Percentiles rank a stretch among this genome's conserved stretches.
phyloP scores from a whole-genome alignment of 2,888 invertebrate genomes.

The Acheta domesticus region DNA sequence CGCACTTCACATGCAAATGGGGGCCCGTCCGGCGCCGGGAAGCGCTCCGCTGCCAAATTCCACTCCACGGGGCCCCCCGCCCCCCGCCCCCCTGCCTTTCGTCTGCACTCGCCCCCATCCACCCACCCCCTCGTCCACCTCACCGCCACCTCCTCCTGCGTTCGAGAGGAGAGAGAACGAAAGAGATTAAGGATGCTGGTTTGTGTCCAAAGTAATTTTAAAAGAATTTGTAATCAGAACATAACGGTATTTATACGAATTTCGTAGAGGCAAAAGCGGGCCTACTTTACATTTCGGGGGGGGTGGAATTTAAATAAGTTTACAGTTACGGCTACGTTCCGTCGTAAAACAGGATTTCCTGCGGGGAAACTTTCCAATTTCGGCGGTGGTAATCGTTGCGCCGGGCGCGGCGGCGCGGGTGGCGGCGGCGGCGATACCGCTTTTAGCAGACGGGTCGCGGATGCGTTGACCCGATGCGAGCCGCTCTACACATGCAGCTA shows the following conservation, averaged over 20 bases:
- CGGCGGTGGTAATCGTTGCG: not conserved
- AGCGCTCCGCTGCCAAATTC: not conserved
- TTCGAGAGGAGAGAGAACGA: too few species aligned
- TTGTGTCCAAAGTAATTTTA: too few species aligned
- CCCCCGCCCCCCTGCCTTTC: too few species aligned
- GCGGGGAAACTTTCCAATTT: conserved; percentile 18
- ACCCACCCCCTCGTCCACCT: too few species aligned
- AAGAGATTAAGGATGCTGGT: too few species aligned
- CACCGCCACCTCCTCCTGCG: too few species aligned
- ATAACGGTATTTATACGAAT: not conserved
- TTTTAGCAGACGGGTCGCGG: too few species aligned
- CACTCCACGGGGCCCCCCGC: not conserved
- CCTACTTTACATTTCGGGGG: not conserved
- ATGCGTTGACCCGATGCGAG: not conserved
- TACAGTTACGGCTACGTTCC: not conserved
- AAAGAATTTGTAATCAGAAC: not conserved
- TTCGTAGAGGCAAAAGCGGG: not conserved
- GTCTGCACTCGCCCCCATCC: too few species aligned
- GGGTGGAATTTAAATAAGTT: conserved; percentile 18
- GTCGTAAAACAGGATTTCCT: conserved; percentile 10
- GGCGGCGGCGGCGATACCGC: too few species aligned
- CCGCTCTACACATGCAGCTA: not conserved
- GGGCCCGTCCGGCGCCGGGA: not conserved
- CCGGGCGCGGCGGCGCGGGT: not conserved
- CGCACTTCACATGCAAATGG: not conserved